A percentile compares a stretch with the other conserved stretches of the same genome.
Conservation (phyloP, 2,113 vertebrate genomes). For the Dasyurus viverrinus region DNA sequence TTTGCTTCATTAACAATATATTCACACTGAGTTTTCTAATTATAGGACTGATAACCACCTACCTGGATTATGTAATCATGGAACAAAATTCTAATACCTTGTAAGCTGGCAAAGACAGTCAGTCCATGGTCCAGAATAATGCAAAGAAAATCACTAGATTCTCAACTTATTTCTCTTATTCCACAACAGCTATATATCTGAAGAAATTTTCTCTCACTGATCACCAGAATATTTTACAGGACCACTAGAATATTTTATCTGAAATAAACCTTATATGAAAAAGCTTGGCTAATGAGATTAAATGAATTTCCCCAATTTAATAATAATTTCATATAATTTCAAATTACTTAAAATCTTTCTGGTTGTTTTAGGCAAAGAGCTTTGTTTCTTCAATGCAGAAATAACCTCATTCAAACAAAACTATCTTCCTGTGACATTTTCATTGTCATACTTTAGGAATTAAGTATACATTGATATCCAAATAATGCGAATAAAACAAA, state of each 20-base stretch:
- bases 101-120: background rate
- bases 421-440: background rate
- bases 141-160: background rate
- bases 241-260: background rate
- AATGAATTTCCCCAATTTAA: background rate
- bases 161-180: background rate
- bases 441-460: background rate
- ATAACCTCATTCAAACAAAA: background rate
- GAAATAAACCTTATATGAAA: background rate
- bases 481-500: background rate
- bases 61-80: background rate
- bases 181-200: background rate
- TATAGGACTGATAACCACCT: background rate
- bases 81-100: background rate
- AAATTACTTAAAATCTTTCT: background rate
- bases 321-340: background rate
- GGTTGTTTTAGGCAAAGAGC: too few species aligned
- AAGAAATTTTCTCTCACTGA: background rate
- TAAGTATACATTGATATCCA: background rate
- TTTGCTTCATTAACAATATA: background rate
- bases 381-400: background rate
- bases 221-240: background rate
- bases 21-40: background rate
- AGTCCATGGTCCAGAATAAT: background rate
- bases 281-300: background rate